A percentile compares a stretch with the other conserved stretches of the same genome.
Conservation (phyloP, 2,797 vertebrate genomes). For the Passerculus sandwichensis region DNA sequence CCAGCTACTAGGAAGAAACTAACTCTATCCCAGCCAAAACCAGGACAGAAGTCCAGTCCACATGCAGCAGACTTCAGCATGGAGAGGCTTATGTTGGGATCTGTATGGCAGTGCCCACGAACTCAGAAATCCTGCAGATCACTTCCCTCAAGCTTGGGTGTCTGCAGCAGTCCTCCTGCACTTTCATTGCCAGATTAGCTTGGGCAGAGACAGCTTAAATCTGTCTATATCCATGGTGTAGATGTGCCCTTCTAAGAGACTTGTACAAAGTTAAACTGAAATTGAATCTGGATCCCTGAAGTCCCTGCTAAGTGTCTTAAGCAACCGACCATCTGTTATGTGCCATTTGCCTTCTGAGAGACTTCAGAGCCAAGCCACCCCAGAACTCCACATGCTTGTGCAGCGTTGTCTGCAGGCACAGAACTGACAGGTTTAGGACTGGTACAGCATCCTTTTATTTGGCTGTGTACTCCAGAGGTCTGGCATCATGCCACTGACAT, state of each 20-base stretch:
- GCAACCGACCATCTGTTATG: not conserved
- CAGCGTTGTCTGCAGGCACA: not conserved
- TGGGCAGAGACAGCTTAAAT: conserved; percentile 16
- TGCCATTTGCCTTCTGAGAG: not conserved
- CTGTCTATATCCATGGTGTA: not conserved
- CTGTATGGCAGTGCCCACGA: not conserved
- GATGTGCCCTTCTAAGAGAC: conserved; percentile 23
- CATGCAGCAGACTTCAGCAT: not conserved
- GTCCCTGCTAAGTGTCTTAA: conserved; percentile 37
- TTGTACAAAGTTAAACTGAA: conserved; percentile 30
- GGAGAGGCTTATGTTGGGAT: not conserved
- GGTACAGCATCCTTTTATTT: not conserved
- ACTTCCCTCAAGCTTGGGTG: not conserved
- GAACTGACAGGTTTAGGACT: not conserved
- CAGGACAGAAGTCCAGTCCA: not conserved
- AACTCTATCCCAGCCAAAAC: not conserved
- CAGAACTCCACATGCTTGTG: not conserved
- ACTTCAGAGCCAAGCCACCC: not conserved
- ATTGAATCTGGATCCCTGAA: conserved; percentile 17
- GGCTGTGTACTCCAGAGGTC: not conserved
- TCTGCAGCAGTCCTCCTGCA: not conserved
- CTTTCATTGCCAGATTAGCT: conserved; percentile 49
- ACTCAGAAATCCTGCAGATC: not conserved
- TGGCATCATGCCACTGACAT: not conserved
- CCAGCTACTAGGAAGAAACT: not conserved